A percentile compares a stretch with the other conserved stretches of the same genome.
These are phyloP conservation scores for Euwallacea similis DNA, from an alignment of 1,140 invertebrate genomes.

Conservation along the genomic window DNA sequence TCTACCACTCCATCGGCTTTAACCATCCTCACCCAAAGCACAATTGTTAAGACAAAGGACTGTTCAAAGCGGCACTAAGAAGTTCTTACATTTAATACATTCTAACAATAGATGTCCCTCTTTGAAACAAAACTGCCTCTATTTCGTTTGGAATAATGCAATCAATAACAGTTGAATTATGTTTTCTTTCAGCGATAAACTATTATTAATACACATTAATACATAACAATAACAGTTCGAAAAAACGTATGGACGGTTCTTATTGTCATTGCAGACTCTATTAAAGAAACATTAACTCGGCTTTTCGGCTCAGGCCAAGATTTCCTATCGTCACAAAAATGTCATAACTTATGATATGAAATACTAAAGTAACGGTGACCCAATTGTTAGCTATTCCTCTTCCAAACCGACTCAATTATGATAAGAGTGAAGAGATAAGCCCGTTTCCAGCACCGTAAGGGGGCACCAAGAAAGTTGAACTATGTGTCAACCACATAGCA, in stretches of 20 bases:
- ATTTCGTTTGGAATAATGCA: background rate
- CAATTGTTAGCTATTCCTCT: constrained; percentile 9
- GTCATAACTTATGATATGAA: background rate
- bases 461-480: no score
- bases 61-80: background rate
- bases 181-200: no score
- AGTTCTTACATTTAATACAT: background rate
- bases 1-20: constrained; percentile 1
- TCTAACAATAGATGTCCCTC: background rate
- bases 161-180: no score
- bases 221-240: background rate
- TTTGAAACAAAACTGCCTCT: background rate
- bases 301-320: background rate
- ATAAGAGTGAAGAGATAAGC: background rate
- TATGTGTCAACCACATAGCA: no score
- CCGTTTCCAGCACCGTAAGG: no score
- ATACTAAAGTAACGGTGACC: background rate
- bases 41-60: background rate
- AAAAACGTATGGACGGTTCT: background rate
- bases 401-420: background rate
- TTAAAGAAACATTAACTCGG: background rate
- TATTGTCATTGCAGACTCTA: background rate
- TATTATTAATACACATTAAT: background rate
- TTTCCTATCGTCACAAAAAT: constrained; percentile 8
- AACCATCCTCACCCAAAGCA: background rate